Evolutionary conservation across 37 sponge, comb jelly and placozoan species (phyloP).

Genomic region (Lycopodina hypogea): DNA sequence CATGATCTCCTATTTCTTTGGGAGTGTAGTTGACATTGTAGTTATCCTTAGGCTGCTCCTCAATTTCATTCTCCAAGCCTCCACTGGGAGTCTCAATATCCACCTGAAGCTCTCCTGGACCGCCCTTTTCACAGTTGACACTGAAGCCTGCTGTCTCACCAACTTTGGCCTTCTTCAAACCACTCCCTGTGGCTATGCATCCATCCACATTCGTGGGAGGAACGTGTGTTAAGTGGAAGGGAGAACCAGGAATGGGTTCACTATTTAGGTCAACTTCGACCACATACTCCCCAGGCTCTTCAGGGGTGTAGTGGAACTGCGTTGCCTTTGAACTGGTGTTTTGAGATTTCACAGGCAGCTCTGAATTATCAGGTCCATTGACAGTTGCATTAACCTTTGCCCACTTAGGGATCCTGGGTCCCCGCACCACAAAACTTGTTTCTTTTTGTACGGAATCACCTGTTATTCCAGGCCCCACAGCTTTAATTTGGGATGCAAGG

Average conservation of each 20-base stretch:
- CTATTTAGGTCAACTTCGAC: constrained; percentile 51
- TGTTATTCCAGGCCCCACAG: constrained; percentile 43
- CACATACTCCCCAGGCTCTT: constrained; percentile 49
- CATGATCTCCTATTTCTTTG: constrained; percentile 50
- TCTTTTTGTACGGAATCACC: constrained; percentile 47
- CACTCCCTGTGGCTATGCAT: constrained; percentile 50
- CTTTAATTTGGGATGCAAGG: constrained; percentile 17
- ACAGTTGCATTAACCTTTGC: constrained; percentile 29
- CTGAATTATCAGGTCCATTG: constrained; percentile 17
- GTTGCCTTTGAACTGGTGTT: constrained; percentile 6
- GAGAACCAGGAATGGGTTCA: constrained; percentile 52
- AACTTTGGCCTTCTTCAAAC: constrained; percentile 44
- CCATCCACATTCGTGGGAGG: constrained; percentile 34
- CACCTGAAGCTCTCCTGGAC: constrained; percentile 61
- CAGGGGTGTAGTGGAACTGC: constrained; percentile 50
- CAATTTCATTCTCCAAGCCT: constrained; percentile 11
- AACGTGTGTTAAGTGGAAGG: constrained; percentile 39
- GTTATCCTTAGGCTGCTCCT: constrained; percentile 14
- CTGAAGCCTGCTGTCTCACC: constrained; percentile 50
- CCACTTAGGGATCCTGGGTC: constrained; percentile 37
- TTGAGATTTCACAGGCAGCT: constrained; percentile 35
- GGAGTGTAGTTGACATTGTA: constrained; percentile 62
- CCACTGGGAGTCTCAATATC: constrained; percentile 56
- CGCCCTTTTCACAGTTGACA: constrained; percentile 68
- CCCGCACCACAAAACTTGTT: constrained; percentile 55